Evolutionary conservation across 2,888 invertebrate species (phyloP), one percentile per base, ranked within the genome.

Genomic region (Dicycla oo): DNA sequence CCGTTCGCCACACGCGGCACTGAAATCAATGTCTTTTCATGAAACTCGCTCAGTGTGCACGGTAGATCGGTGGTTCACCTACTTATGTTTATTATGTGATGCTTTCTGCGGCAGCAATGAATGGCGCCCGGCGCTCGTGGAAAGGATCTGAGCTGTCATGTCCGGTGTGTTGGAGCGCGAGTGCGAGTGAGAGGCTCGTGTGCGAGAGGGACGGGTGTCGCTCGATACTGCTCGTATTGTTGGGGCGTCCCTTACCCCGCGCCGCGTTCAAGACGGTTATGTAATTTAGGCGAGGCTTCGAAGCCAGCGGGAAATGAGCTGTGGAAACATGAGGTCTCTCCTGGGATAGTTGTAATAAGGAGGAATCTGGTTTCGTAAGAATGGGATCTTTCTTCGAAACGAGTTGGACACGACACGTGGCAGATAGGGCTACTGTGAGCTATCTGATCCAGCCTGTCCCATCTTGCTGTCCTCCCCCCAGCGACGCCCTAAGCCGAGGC

Each of bases 191-290:
- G 73, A 43, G 40, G 34, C 20, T 15, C 47, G 65, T 30, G 76
- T 78, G 85, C 51, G 91, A 92, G 83, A 45, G 89, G 81, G 91
- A 89, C 70, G 80, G 77, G 63, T 63, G 86, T 83, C 92, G 93
- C 90, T 93, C 93, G 92, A 92, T 92, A 93, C 90, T 89, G 91
- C 91, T 88, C 88, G 88, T 87, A 88, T 87, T 84, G 90, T 88
- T 86, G 88, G 91, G 92, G 90, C 88, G 88, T 88, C 88, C 88
- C 85, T 75, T 85, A 78, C 87, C 88, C 89, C 87, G 84, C 85
- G 79, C 83, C 81, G 74, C 83, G 69, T 81, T 85, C 83, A 85
- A 87, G 86, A 84, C 84, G 86, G 88, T 91, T 91, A 91, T 91
- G 88, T 91, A 86, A 86, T 86, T 86, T 86, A 80, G 85, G 78